Base-by-base conservation (phyloP, 1,140 invertebrate species). In the Drosophila quadrilineata region DNA sequence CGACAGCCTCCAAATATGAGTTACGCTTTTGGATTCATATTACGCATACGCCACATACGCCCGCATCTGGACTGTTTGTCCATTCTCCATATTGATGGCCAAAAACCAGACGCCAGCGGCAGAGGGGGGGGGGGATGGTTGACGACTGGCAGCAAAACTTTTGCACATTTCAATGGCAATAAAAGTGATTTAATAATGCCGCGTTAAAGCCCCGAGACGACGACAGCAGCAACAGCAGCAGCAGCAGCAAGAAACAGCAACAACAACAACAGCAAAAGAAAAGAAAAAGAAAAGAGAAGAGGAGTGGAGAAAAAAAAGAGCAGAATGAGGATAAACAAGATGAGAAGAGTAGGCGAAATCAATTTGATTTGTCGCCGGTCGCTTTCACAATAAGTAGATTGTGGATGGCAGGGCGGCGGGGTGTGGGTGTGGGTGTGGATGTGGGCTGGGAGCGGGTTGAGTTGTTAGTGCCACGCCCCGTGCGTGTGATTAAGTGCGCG, bases 161-260 rank as follows among this genome's bases (percentile, higher is more conserved):
- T 84, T 72, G 58, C 79, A 71, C 74, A 84, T 84, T 85, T 84
- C 79, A 84, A 86, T 72, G 80, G 79, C 75, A 85, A 86, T 86
- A 80, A 85, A 79, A 86, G 80, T 86, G 80, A 85, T 86, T 85
- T 86, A 86, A 85, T 85, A 85, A 85, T 64, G 80, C 67, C 22
- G 62, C 80, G 54, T 43, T 67, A 74, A 74, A 66, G 60, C 62
- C 22, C 64, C 53, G 40, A 53, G 53, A 56, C 41, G 33, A 64
- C 48, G 50, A 28, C 26, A 66, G 54, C 54, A 54, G 56, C 56
- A 66, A 54, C 50, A 71, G 31, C 12, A 67, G 54, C 9, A 35
- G 12, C 12, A 46, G 52, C 31, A 57, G n/a, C n/a, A n/a, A 56
- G 35, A 21, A 66, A 58, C 54, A 54, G 56, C 56, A 66, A 54